A percentile compares a stretch with the other conserved stretches of the same genome.
Evolutionary conservation across 2,797 vertebrate genomes (phyloP).

Genomic region (Fistularia commersonii): DNA sequence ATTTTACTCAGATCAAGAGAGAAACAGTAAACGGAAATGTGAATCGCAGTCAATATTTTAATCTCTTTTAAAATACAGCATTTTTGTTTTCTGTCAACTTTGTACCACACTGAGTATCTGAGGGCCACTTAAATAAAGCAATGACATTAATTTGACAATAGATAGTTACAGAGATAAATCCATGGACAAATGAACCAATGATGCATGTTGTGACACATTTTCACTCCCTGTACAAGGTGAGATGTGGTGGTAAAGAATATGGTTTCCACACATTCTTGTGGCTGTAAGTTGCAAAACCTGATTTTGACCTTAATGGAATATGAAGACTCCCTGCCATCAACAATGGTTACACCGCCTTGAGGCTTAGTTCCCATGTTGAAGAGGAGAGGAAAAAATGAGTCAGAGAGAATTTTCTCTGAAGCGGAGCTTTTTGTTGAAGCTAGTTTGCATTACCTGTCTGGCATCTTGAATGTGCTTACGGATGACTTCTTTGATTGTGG

Average conservation of each 20-base stretch:
- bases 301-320: conserved; percentile 31
- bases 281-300: conserved; percentile 53
- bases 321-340: conserved; percentile 36
- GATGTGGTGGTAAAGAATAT: neutral
- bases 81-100: too few species aligned
- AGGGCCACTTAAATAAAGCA: too few species aligned
- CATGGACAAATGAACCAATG: neutral
- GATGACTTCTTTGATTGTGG: conserved; percentile 92
- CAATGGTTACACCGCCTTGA: conserved; percentile 9
- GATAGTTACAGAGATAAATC: too few species aligned
- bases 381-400: too few species aligned
- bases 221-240: neutral
- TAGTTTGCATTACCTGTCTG: conserved; percentile 83
- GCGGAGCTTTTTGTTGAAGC: neutral
- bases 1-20: too few species aligned
- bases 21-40: too few species aligned
- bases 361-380: neutral
- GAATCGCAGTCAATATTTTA: too few species aligned
- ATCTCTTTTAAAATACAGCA: too few species aligned
- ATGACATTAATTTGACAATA: too few species aligned
- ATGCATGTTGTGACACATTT: neutral
- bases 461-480: conserved; percentile 90
- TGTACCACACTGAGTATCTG: too few species aligned
- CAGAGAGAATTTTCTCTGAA: too few species aligned
- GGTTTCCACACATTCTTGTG: conserved; percentile 21